Conservation (phyloP, 2,888 invertebrate genomes). For the Girardia tigrina region DNA sequence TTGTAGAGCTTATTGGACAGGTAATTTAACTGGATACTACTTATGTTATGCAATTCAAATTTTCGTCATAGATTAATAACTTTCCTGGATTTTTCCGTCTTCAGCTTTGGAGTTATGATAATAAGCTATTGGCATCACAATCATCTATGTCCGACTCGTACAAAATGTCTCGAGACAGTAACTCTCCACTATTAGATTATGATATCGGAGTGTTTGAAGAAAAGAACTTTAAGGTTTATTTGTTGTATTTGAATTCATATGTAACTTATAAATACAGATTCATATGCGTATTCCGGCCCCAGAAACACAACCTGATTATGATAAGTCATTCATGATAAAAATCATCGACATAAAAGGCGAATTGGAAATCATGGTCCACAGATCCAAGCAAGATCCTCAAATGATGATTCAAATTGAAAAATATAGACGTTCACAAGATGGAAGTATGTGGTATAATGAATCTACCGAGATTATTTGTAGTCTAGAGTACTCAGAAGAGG, state of each 20-base stretch:
- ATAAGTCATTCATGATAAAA: neutral
- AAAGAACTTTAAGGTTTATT: slow-evolving; percentile 11
- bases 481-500: neutral
- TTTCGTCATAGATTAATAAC: neutral
- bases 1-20: slow-evolving; percentile 20
- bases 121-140: neutral
- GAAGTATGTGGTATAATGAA: neutral
- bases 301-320: slow-evolving; percentile 16
- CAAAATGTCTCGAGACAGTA: neutral
- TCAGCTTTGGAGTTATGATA: slow-evolving; percentile 25
- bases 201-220: slow-evolving; percentile 28
- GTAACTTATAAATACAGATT: neutral
- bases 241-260: neutral
- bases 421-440: neutral
- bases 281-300: slow-evolving; percentile 21
- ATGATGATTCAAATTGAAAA: neutral
- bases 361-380: slow-evolving; percentile 21
- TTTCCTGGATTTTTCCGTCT: slow-evolving; percentile 29
- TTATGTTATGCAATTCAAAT: neutral
- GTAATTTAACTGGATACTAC: neutral
- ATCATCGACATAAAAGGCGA: slow-evolving; percentile 23
- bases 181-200: neutral
- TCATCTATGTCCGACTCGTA: neutral
- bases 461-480: too few species aligned
- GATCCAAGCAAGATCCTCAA: neutral